Evolutionary conservation across 2,888 invertebrate species (phyloP), one percentile per base, ranked within the genome.

Genomic region (Diarsia mendica): DNA sequence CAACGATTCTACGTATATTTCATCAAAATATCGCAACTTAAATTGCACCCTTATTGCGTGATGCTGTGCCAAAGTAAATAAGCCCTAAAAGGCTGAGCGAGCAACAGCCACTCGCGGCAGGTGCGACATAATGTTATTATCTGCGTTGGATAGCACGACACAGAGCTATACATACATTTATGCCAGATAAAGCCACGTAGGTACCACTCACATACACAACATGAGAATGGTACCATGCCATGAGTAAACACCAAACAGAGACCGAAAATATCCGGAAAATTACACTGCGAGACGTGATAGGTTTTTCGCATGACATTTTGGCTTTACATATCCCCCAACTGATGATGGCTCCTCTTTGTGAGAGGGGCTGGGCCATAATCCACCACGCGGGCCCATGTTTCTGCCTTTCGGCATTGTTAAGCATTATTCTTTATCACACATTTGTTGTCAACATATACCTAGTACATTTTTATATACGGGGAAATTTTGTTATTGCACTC

Each of bases 211-310:
- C 33, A n/a, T 23, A 72, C 70, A n/a, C 33, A 23, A 48, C 15
- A 60, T 44, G 15, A 72, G 20, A 46, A 33, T 48, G 13, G 18
- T 8, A 9, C 1, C 1, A 28, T n/a, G n/a, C 46, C 33, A 72
- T 13, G 70, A 70, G 72, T 39, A 60, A 20, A 0, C 11, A 72
- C 15, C 4, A 49, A 72, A 60, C 72, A 71, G 72, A 72, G 20
- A 48, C 20, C 10, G 23, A 46, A 18, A 39, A 39, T 2, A 51
- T 9, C 15, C 15, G 10, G 11, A 20, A 53, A 39, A 18, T 66
- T 10, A 15, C n/a, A 28, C 46, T 23, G 23, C 1, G 10, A n/a
- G n/a, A 46, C 10, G 58, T 68, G 11, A 11, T 33, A 6, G 6
- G n/a, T 18, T 33, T 48, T n/a, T 33, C 11, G 28, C 33, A n/a